A percentile compares a stretch with the other conserved stretches of the same genome.
Evolutionary conservation across 1,140 invertebrate genomes (phyloP).

Genomic region (Zaprionus nigranus): DNA sequence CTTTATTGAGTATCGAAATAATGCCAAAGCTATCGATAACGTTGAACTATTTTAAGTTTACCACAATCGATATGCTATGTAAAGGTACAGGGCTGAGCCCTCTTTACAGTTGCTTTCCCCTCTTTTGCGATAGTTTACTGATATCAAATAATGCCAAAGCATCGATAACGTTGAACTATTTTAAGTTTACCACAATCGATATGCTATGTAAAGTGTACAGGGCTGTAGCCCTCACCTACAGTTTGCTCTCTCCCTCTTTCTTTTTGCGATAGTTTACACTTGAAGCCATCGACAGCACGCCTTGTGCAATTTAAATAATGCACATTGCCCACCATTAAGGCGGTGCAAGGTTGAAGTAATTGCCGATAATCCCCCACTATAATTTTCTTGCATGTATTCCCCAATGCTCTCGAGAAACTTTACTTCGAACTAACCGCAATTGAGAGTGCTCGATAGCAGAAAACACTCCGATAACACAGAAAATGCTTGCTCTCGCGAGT

Average conservation of each 20-base stretch:
- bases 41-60: not conserved
- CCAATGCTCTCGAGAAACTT: not conserved
- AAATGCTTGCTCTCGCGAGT: slow-evolving; percentile 1
- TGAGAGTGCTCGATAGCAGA: slow-evolving; percentile 3
- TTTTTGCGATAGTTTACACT: not conserved
- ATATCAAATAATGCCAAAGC: not conserved
- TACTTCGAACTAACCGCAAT: not conserved
- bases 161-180: not conserved
- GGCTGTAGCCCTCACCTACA: not conserved
- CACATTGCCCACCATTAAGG: not conserved
- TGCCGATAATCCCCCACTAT: not conserved
- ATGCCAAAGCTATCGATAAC: not conserved
- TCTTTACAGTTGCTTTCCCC: too few relatives aligned
- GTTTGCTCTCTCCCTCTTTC: too few relatives aligned
- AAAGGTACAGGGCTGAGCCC: not conserved
- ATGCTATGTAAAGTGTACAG: not conserved
- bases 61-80: not conserved
- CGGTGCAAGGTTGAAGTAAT: not conserved
- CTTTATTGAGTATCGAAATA: not conserved
- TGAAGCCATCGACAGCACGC: not conserved
- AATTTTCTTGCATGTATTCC: not conserved
- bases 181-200: not conserved
- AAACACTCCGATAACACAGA: slow-evolving; percentile 1
- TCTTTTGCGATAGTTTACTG: too few relatives aligned
- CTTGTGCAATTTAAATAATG: not conserved